Evolutionary conservation across 2,888 invertebrate species (phyloP), one percentile per base, ranked within the genome.

Genomic region (Rotaria macrura): DNA sequence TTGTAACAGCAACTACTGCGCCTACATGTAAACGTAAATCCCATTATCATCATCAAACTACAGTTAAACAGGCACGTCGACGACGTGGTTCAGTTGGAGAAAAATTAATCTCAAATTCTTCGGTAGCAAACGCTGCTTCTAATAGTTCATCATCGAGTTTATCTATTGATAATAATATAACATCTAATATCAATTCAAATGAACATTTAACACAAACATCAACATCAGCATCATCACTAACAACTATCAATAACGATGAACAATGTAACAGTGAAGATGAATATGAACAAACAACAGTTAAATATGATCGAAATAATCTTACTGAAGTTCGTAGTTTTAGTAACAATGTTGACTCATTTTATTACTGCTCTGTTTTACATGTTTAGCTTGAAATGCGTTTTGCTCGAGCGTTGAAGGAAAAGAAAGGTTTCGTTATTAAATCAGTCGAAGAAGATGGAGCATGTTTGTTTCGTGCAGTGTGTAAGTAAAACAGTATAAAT

Each of bases 371-470:
- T n/a, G n/a, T n/a, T n/a, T 65, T 65, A 14, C 34, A 34, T 17
- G 34, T 84, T 57, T 89, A 93, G 92, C 92, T 94, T 87, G 94
- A 95, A 88, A 91, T 92, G 85, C 92, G 93, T 89, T 95, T 95
- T 91, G 93, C 74, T 49, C 55, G 87, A 74, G 84, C 85, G 38
- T 91, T 94, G 91, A 92, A 93, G 87, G 90, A 91, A 84, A 94
- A 94, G 89, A 93, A 94, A 89, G 95, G 95, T 83, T 94, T 94
- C 88, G 92, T 93, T 86, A 93, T 96, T 52, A 95, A 95, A 90
- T 93, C 93, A 87, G 95, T 95, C 93, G 94, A 93, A 87, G 95
- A 95, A 90, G 95, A 96, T 91, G 95, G 95, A 14, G 95, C 95
- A 40, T 96, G 95, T 90, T 91, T 96, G 74, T 96, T 96, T 90